Conservation (phyloP, 2,113 vertebrate species). For the Dendrocopos noguchii region DNA sequence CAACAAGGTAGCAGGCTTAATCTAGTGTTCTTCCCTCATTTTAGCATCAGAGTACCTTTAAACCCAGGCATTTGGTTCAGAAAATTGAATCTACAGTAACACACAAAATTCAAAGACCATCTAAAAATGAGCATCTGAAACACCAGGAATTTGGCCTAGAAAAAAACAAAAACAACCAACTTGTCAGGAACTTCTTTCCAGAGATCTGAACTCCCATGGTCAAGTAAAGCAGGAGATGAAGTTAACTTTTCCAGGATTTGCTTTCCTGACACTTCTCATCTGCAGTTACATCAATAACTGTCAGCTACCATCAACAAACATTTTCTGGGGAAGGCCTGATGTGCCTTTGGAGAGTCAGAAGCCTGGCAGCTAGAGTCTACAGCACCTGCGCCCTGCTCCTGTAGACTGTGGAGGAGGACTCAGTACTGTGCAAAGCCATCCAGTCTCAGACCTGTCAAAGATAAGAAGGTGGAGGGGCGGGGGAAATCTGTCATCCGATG, state of each 20-base stretch:
- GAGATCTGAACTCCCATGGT: background rate
- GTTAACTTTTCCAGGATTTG: background rate
- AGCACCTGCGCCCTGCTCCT: background rate
- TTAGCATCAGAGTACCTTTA: background rate
- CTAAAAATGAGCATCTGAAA: background rate
- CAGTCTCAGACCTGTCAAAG: background rate
- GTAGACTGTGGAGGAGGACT: rapidly evolving
- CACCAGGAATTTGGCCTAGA: background rate
- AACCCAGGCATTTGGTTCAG: background rate
- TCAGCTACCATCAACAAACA: background rate
- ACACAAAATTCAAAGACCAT: background rate
- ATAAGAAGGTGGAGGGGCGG: background rate
- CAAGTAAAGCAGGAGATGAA: background rate
- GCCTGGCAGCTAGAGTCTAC: background rate
- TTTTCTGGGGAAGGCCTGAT: background rate
- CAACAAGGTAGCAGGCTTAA: background rate
- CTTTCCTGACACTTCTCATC: background rate
- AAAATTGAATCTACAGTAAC: background rate
- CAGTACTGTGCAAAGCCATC: background rate
- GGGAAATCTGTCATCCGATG: background rate
- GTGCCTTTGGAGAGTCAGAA: background rate
- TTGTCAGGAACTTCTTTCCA: background rate
- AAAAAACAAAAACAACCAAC: background rate
- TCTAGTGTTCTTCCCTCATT: background rate
- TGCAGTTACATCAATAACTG: background rate